A percentile compares a stretch with the other conserved stretches of the same genome.
These are phyloP conservation scores for Pentalonia nigronervosa DNA, from an alignment of 1,140 invertebrate genomes.

Conservation along the genomic window DNA sequence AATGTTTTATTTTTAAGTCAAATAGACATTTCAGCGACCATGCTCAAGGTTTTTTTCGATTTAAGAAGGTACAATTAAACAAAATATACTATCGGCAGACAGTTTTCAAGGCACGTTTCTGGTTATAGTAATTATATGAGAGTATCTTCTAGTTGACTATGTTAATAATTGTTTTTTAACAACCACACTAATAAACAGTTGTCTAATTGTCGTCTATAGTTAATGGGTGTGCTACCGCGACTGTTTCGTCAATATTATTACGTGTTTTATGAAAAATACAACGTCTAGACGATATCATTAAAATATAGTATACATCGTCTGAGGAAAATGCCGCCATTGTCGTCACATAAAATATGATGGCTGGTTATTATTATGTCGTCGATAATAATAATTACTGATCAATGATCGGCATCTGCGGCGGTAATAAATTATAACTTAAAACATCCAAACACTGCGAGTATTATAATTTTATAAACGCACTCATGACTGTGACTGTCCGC, in stretches of 20 bases:
- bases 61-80: background rate
- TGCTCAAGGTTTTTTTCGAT: background rate
- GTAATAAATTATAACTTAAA: background rate
- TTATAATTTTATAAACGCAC: background rate
- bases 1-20: background rate
- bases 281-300: background rate
- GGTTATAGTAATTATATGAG: background rate
- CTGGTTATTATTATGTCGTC: background rate
- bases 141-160: background rate
- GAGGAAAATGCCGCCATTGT: background rate
- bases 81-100: background rate
- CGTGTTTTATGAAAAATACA: conserved; percentile 2
- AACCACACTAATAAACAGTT: conserved; percentile 11
- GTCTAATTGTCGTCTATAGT: background rate
- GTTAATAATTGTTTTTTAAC: conserved; percentile 14
- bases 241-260: background rate
- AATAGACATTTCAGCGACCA: background rate
- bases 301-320: background rate
- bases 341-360: background rate
- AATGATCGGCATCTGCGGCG: background rate
- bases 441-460: background rate
- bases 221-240: background rate
- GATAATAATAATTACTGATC: background rate
- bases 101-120: background rate
- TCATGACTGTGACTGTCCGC: background rate